Evolutionary conservation across 2,888 invertebrate species (phyloP).

Genomic region (Mylabris sibirica): DNA sequence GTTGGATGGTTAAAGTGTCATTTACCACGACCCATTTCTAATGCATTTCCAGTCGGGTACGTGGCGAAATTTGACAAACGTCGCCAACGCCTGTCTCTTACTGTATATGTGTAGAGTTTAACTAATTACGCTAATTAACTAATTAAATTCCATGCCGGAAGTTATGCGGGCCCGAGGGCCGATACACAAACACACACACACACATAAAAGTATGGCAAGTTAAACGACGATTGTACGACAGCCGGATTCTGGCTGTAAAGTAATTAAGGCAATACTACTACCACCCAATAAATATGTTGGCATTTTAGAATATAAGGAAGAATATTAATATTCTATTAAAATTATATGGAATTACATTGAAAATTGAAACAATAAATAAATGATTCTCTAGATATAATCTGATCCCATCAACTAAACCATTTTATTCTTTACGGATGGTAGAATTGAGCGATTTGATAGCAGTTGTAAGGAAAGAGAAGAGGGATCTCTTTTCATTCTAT

Average conservation of each 20-base stretch:
- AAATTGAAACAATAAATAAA: slow-evolving; percentile 34
- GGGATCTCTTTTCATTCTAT: slow-evolving; percentile 40
- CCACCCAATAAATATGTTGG: slow-evolving; percentile 40
- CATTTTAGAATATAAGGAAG: slow-evolving; percentile 16
- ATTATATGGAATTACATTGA: slow-evolving; percentile 40
- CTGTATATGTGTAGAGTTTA: slow-evolving; percentile 52
- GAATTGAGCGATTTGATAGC: slow-evolving; percentile 13
- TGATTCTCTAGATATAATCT: slow-evolving; percentile 17
- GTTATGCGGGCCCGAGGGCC: slow-evolving; percentile 35
- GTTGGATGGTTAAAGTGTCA: slow-evolving; percentile 14
- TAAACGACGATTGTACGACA: slow-evolving; percentile 41
- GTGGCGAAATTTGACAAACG: slow-evolving; percentile 33
- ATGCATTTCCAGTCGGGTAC: slow-evolving; percentile 14
- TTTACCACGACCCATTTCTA: slow-evolving; percentile 15
- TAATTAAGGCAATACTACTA: slow-evolving; percentile 52
- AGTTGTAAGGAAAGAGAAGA: slow-evolving; percentile 5
- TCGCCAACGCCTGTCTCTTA: slow-evolving; percentile 27
- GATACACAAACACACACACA: slow-evolving; percentile 30
- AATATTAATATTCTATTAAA: no score
- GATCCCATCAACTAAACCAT: slow-evolving; percentile 4
- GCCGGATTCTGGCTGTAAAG: slow-evolving; percentile 46
- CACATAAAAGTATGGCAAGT: slow-evolving; percentile 1
- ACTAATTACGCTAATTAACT: slow-evolving; percentile 60
- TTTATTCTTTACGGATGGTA: slow-evolving; percentile 8
- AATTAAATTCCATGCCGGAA: slow-evolving; percentile 58